Evolutionary conservation across 1,140 invertebrate genomes (phyloP).

Genomic region (Penaeus japonicus): DNA sequence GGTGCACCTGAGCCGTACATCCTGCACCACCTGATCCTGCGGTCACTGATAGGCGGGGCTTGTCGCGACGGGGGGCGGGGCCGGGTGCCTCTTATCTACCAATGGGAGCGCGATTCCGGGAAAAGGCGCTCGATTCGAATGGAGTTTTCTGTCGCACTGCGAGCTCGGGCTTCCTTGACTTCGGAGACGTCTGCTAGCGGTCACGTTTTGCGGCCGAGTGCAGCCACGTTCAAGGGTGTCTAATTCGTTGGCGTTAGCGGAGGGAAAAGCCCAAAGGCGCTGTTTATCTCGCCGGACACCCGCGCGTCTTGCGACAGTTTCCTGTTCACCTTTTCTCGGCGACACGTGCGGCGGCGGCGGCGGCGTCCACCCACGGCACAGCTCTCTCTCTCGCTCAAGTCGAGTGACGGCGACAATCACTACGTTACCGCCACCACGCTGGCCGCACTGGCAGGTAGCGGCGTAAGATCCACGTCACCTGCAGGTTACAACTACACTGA

Average conservation of each 20-base stretch:
- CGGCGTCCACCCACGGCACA: too few relatives aligned
- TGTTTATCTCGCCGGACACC: background rate
- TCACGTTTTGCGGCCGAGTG: background rate
- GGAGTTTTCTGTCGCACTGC: background rate
- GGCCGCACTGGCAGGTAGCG: background rate
- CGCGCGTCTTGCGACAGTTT: background rate
- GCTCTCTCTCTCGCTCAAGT: background rate
- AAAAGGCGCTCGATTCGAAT: background rate
- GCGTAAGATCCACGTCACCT: slow-evolving; percentile 19
- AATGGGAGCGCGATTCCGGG: background rate
- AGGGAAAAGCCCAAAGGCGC: background rate
- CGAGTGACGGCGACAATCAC: background rate
- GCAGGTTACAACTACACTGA: slow-evolving; percentile 41
- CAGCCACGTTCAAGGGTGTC: background rate
- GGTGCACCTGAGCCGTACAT: slow-evolving; percentile 50
- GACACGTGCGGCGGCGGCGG: too few relatives aligned
- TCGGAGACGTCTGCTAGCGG: background rate
- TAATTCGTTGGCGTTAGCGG: background rate
- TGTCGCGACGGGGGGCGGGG: slow-evolving; percentile 21
- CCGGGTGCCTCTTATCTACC: background rate
- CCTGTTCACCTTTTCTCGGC: slow-evolving; percentile 9
- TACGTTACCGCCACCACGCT: background rate
- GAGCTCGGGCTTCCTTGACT: slow-evolving; percentile 11
- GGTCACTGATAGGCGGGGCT: slow-evolving; percentile 32
- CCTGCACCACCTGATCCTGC: slow-evolving; percentile 50